phyloP scores from a whole-genome alignment of 2,797 vertebrate species.

The Xerus rutilus region DNA sequence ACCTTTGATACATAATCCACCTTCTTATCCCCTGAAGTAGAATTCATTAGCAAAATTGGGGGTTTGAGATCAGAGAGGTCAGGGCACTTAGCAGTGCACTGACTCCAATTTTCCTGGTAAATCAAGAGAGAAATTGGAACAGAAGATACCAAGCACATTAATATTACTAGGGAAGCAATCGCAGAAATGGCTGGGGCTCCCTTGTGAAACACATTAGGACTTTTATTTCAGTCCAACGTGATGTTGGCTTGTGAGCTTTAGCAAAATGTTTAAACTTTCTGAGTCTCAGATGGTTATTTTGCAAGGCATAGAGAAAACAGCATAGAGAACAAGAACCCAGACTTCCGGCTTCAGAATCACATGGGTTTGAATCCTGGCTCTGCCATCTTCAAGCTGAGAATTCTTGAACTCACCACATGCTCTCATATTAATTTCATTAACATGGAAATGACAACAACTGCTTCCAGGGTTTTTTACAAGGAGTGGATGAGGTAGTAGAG shows the following conservation, averaged over 20 bases:
- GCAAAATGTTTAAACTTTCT: neutral
- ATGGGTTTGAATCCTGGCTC: neutral
- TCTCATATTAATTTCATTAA: slow-evolving; percentile 6
- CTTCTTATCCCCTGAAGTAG: slow-evolving; percentile 23
- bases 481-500: neutral
- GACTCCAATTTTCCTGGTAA: slow-evolving; percentile 59
- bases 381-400: neutral
- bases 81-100: neutral
- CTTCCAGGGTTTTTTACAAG: neutral
- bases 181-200: neutral
- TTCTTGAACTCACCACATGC: neutral
- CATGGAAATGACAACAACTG: neutral
- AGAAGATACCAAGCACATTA: neutral
- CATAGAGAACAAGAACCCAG: neutral
- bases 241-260: neutral
- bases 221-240: neutral
- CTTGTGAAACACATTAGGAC: neutral
- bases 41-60: slow-evolving; percentile 73
- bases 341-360: neutral
- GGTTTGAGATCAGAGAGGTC: slow-evolving; percentile 59
- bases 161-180: slow-evolving; percentile 47
- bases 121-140: slow-evolving; percentile 28
- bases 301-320: neutral
- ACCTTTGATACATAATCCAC: slow-evolving; percentile 61
- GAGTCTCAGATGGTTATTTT: neutral